Evolutionary conservation across 2,797 vertebrate species (phyloP).

Genomic region (Linurgus olivaceus): DNA sequence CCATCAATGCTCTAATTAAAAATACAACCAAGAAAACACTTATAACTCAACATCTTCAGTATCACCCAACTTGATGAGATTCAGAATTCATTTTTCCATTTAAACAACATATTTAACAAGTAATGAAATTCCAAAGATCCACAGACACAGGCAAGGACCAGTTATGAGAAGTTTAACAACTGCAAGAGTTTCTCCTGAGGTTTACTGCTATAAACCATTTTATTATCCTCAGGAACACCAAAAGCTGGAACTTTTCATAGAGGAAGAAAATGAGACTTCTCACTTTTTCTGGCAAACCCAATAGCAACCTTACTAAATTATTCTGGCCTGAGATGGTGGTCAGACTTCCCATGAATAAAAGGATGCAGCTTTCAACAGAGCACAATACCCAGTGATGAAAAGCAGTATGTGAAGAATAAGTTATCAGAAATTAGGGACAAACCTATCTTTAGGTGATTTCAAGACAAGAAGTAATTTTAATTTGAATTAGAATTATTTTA

Average conservation of each 20-base stretch:
- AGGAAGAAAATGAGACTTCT: background rate
- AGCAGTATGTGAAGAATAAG: background rate
- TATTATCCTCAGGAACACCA: background rate
- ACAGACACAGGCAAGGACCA: background rate
- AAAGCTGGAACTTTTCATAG: background rate
- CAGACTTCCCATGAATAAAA: background rate
- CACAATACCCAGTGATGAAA: background rate
- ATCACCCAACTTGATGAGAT: background rate
- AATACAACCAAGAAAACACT: background rate
- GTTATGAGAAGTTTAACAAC: background rate
- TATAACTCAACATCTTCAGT: background rate
- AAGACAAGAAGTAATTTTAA: background rate
- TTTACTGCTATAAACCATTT: background rate
- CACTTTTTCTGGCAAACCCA: background rate
- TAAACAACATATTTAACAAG: background rate
- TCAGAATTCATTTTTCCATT: background rate
- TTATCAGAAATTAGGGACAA: background rate
- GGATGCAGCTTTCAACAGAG: background rate
- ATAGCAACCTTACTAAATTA: background rate
- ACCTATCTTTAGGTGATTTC: background rate
- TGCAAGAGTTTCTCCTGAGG: background rate
- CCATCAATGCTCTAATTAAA: background rate
- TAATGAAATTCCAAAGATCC: background rate
- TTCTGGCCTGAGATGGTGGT: background rate
- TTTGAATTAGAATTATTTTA: background rate